These are phyloP conservation scores for Pteropus rufus DNA, from an alignment of 2,797 vertebrate genomes.

Conservation along the genomic window DNA sequence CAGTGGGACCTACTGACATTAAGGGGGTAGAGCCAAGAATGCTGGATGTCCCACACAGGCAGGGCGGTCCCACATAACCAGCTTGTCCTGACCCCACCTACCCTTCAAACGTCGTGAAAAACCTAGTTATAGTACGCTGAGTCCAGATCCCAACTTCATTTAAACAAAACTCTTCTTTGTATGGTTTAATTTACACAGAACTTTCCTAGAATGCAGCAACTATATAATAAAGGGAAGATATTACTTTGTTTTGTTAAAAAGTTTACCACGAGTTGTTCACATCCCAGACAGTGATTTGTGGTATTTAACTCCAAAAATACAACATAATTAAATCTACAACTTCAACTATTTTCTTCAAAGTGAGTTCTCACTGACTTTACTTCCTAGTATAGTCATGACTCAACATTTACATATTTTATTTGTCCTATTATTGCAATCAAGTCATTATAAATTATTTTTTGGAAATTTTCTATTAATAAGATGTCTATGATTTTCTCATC, in stretches of 20 bases:
- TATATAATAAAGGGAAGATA: neutral
- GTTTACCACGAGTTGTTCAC: neutral
- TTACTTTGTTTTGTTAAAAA: neutral
- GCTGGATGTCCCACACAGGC: fast-evolving
- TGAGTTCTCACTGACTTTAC: neutral
- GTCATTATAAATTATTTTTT: neutral
- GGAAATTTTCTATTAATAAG: neutral
- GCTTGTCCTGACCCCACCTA: neutral
- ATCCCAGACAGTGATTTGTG: neutral
- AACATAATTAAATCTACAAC: neutral
- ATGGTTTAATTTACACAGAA: neutral
- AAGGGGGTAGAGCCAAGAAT: neutral
- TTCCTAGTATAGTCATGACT: too few relatives aligned
- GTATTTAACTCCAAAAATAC: neutral
- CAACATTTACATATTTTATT: neutral
- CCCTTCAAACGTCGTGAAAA: neutral
- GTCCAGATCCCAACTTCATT: neutral
- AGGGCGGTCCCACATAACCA: neutral
- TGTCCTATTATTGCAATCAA: neutral
- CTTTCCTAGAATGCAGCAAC: neutral
- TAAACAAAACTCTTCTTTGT: neutral
- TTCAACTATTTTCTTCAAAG: neutral
- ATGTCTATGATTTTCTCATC: neutral
- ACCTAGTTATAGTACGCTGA: neutral
- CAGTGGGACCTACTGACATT: too few relatives aligned